Conservation (phyloP, 2,797 vertebrate species). For the Cynodonichthys magdalenae region DNA sequence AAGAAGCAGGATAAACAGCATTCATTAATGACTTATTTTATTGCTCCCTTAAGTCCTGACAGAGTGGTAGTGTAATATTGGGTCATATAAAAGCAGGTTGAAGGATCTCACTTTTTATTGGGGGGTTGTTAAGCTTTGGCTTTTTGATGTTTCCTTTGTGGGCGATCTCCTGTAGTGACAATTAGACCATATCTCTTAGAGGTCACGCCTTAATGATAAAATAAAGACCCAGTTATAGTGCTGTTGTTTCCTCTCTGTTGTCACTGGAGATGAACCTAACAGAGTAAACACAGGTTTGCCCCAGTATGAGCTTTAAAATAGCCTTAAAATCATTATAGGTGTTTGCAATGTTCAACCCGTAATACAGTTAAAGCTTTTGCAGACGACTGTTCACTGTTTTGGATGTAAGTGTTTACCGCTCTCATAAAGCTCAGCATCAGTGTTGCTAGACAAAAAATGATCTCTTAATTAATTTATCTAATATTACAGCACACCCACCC, state of each 20-base stretch:
- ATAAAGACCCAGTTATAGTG: too few species aligned
- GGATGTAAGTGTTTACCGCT: too few species aligned
- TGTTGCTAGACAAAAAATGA: too few species aligned
- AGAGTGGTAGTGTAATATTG: constrained; percentile 55
- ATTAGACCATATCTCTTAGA: background rate
- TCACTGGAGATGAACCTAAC: background rate
- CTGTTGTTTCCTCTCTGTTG: background rate
- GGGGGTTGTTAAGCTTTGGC: constrained; percentile 70
- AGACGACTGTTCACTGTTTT: too few species aligned
- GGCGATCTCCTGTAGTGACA: constrained; percentile 16
- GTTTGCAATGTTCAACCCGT: too few species aligned
- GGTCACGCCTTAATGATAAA: background rate
- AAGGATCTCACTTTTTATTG: constrained; percentile 62
- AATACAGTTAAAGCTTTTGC: background rate
- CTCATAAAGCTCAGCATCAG: too few species aligned
- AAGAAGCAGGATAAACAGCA: constrained; percentile 56
- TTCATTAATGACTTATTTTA: constrained; percentile 65
- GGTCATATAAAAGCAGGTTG: constrained; percentile 62
- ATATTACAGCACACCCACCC: too few species aligned
- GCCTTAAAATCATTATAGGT: too few species aligned
- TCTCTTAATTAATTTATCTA: too few species aligned
- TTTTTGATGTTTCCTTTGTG: constrained; percentile 51
- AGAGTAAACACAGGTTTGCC: background rate
- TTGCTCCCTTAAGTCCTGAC: constrained; percentile 57
- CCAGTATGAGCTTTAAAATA: background rate